Evolutionary conservation across 2,888 invertebrate genomes (phyloP).

Genomic region (Hypselothyrea guttata): DNA sequence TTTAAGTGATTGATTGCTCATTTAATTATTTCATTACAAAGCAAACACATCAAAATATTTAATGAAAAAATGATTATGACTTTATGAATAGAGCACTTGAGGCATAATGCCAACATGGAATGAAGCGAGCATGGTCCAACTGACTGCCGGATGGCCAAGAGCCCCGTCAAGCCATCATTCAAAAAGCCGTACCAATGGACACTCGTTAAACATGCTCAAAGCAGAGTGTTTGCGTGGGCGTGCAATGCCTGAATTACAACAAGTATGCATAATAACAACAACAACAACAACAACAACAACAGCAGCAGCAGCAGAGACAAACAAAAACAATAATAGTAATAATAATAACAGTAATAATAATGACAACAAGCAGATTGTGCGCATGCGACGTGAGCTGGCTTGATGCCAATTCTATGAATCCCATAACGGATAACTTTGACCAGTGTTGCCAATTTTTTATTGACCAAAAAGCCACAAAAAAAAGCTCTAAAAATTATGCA

Average conservation of each 20-base stretch:
- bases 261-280: conserved; percentile 21
- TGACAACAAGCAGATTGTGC: conserved; percentile 23
- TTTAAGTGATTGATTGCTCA: conserved; percentile 36
- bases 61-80: conserved; percentile 44
- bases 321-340: conserved; percentile 41
- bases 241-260: conserved; percentile 43
- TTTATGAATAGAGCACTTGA: conserved; percentile 45
- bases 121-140: conserved; percentile 15
- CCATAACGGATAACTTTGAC: conserved; percentile 27
- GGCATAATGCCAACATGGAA: conserved; percentile 1
- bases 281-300: conserved; percentile 13
- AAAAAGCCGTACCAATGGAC: conserved; percentile 55
- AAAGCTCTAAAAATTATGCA: no score
- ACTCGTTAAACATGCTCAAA: conserved; percentile 20
- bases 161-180: conserved; percentile 69
- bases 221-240: conserved; percentile 64
- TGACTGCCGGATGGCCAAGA: conserved; percentile 33
- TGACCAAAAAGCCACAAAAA: no score
- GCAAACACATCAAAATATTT: conserved; percentile 23
- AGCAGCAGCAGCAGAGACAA: conserved; percentile 10
- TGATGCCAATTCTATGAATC: conserved; percentile 63
- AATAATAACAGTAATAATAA: conserved; percentile 20
- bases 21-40: conserved; percentile 63
- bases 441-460: no score
- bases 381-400: conserved; percentile 63